A percentile compares a stretch with the other conserved stretches of the same genome.
phyloP scores from a whole-genome alignment of 2,888 invertebrate species.

The Xestia sexstrigata region DNA sequence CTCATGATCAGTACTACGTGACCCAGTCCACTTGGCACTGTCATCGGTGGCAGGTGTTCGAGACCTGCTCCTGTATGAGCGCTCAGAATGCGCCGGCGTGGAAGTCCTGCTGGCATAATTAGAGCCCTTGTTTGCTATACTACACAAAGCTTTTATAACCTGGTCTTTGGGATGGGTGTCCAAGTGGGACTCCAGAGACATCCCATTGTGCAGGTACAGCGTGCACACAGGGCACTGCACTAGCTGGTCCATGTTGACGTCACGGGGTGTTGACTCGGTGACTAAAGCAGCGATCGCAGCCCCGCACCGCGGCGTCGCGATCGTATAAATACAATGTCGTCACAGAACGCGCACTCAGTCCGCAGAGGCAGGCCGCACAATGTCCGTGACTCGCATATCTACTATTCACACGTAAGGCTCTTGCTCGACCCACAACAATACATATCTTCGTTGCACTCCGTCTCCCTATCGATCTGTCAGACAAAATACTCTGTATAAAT shows the following conservation, averaged over 20 bases:
- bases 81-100: slow-evolving; percentile 83
- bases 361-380: slow-evolving; percentile 78
- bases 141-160: slow-evolving; percentile 95
- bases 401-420: slow-evolving; percentile 83
- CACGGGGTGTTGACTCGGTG: slow-evolving; percentile 47
- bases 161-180: slow-evolving; percentile 97
- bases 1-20: slow-evolving; percentile 81
- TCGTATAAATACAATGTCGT: slow-evolving; percentile 72
- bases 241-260: slow-evolving; percentile 85
- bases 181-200: slow-evolving; percentile 95
- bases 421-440: slow-evolving; percentile 83
- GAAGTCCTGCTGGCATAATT: slow-evolving; percentile 84
- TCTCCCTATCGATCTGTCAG: slow-evolving; percentile 89
- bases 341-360: slow-evolving; percentile 79
- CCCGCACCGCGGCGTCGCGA: slow-evolving; percentile 60
- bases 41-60: slow-evolving; percentile 84
- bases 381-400: slow-evolving; percentile 86
- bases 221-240: slow-evolving; percentile 96
- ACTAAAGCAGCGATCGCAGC: slow-evolving; percentile 58
- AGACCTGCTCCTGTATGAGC: slow-evolving; percentile 85
- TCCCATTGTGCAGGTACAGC: slow-evolving; percentile 95
- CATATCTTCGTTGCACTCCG: slow-evolving; percentile 84
- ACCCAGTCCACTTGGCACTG: slow-evolving; percentile 77
- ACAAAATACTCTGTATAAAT: slow-evolving; percentile 85
- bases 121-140: slow-evolving; percentile 85